These are phyloP conservation scores for Pardalotus punctatus DNA, from an alignment of 2,113 vertebrate genomes.

Conservation along the genomic window DNA sequence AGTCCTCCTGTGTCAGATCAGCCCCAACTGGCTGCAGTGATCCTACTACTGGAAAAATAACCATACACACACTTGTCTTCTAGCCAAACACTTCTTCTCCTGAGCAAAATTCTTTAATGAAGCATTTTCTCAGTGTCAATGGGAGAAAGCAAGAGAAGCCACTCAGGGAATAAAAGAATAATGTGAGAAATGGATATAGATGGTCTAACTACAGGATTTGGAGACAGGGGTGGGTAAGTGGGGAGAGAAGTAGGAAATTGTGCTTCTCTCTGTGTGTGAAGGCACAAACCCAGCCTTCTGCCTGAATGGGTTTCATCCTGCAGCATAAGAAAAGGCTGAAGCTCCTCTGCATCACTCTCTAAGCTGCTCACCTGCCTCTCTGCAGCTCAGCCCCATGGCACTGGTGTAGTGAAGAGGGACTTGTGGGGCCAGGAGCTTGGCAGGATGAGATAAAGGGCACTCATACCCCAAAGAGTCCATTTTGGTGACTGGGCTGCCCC, in stretches of 20 bases:
- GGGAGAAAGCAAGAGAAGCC: neutral
- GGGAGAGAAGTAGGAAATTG: neutral
- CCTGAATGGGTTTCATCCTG: neutral
- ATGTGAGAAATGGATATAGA: neutral
- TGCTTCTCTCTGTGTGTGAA: neutral
- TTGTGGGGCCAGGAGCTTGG: neutral
- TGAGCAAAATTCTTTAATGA: neutral
- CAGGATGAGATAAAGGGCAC: neutral
- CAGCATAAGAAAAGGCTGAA: neutral
- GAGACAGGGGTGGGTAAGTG: neutral
- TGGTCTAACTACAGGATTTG: neutral
- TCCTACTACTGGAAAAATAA: neutral
- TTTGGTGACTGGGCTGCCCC: neutral
- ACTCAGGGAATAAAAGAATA: neutral
- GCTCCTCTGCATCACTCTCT: neutral
- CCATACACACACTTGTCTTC: neutral
- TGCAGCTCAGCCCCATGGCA: neutral
- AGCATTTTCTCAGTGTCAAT: neutral
- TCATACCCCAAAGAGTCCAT: neutral
- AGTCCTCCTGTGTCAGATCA: neutral
- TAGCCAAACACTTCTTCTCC: neutral
- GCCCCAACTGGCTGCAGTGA: neutral
- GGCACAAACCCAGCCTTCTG: neutral
- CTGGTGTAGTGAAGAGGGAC: fast-evolving
- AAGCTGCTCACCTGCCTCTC: neutral